Base-by-base conservation (phyloP, 2,888 invertebrate species). In the Acronicta alni region DNA sequence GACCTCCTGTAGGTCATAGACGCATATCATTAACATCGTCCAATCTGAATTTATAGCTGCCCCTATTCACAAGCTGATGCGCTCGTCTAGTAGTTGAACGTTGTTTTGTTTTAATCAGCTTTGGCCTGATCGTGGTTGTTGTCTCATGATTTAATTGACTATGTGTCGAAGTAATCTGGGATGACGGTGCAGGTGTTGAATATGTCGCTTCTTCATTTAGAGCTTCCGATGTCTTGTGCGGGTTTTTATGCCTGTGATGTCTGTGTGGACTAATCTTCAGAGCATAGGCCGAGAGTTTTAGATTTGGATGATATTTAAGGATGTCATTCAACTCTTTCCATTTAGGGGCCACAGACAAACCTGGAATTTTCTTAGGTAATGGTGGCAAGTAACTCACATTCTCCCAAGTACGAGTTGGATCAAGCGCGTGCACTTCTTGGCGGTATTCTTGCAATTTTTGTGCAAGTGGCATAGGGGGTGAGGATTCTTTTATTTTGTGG, bases 31-130 rank as follows among this genome's bases (percentile, higher is more conserved):
- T 45, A 1, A 76, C 55, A 38, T 85, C 83, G 16, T 75, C 54
- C 80, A 73, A 75, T 44, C 18, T 76, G 47, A 84, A 88, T 57
- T 81, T 88, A 53, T 83, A 81, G 18, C 44, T 70, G n/a, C 86
- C 84, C 55, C 86, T 80, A 49, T 68, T 18, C 3, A 58, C 42
- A 15, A 45, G 51, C 9, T 48, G 56, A 18, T 41, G 38, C 6
- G 20, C 12, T 35, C 43, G 26, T 30, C 5, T 43, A 5, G 39
- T 2, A 41, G 16, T 2, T 8, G 32, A 42, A 37, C 26, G 14
- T 2, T 55, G 4, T 32, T 49, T 51, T 7, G 32, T 26, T 10
- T 52, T 3, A 23, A 37, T 32, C 12, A 52, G 10, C 54, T 14
- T 35, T 57, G 45, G 17, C 53, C 20, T 15, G 35, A 55, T 26